These are phyloP conservation scores for Schizopygopsis pylzovi DNA, from an alignment of 2,797 vertebrate genomes.

Conservation along the genomic window DNA sequence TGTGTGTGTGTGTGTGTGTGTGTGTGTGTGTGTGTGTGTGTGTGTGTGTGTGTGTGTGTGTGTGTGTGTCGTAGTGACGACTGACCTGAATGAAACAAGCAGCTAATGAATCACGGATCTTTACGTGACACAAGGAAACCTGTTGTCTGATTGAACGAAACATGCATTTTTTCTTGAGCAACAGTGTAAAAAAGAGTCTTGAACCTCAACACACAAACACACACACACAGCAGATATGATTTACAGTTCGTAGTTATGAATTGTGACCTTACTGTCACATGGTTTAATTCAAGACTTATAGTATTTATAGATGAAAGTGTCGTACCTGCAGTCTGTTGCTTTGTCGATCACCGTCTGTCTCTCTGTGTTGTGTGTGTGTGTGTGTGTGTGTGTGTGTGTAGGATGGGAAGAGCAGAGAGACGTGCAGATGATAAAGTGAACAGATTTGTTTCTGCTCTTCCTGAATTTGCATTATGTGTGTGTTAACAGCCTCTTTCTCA, in stretches of 20 bases:
- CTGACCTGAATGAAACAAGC: neutral
- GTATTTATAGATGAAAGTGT: neutral
- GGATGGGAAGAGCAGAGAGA: neutral
- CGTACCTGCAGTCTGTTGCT: neutral
- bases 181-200: neutral
- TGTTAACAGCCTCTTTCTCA: neutral
- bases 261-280: neutral
- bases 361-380: neutral
- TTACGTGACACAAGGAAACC: neutral
- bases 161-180: neutral
- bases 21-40: too few relatives aligned
- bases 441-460: neutral
- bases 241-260: neutral
- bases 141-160: neutral
- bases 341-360: neutral
- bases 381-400: neutral
- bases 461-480: neutral
- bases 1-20: too few relatives aligned
- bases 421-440: neutral
- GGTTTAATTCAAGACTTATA: neutral
- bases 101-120: neutral
- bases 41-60: too few relatives aligned
- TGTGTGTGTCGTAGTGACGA: too few relatives aligned
- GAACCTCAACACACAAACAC: neutral
- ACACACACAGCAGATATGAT: neutral